Evolutionary conservation across 2,888 invertebrate genomes (phyloP).

Genomic region (Metacarcinus magister): DNA sequence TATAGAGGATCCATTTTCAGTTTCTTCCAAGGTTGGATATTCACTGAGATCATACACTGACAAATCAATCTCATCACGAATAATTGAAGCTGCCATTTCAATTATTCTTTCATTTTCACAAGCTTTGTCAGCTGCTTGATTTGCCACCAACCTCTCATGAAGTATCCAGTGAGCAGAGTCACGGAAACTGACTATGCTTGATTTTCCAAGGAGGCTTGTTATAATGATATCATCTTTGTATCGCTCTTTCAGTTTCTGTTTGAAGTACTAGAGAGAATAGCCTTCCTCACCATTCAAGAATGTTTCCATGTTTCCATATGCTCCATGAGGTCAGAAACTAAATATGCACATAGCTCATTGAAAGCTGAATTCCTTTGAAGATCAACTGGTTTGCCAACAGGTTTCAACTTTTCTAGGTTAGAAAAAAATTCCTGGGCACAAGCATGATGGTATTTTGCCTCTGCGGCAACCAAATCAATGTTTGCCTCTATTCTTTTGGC

Average conservation of each 20-base stretch:
- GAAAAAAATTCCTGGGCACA: conserved; percentile 62
- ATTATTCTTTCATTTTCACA: background rate
- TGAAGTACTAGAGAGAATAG: conserved; percentile 58
- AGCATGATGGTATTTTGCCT: conserved; percentile 62
- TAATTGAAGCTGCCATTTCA: conserved; percentile 62
- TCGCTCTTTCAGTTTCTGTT: conserved; percentile 62
- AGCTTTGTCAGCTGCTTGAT: conserved; percentile 49
- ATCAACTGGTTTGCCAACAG: conserved; percentile 63
- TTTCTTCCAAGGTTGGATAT: conserved; percentile 53
- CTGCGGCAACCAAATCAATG: conserved; percentile 67
- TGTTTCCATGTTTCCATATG: conserved; percentile 64
- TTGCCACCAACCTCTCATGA: conserved; percentile 55
- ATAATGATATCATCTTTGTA: conserved; percentile 58
- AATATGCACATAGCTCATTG: conserved; percentile 48
- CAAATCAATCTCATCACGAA: conserved; percentile 51
- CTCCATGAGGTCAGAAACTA: conserved; percentile 66
- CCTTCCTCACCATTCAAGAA: conserved; percentile 61
- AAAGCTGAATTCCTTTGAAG: conserved; percentile 53
- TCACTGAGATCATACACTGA: conserved; percentile 43
- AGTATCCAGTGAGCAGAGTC: conserved; percentile 57
- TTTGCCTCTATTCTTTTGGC: conserved; percentile 61
- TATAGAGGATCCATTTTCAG: conserved; percentile 42
- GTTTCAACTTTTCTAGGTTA: conserved; percentile 41
- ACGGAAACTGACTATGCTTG: conserved; percentile 62
- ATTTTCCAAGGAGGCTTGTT: conserved; percentile 63